phyloP scores from a whole-genome alignment of 2,113 vertebrate species.

The Antechinus flavipes region DNA sequence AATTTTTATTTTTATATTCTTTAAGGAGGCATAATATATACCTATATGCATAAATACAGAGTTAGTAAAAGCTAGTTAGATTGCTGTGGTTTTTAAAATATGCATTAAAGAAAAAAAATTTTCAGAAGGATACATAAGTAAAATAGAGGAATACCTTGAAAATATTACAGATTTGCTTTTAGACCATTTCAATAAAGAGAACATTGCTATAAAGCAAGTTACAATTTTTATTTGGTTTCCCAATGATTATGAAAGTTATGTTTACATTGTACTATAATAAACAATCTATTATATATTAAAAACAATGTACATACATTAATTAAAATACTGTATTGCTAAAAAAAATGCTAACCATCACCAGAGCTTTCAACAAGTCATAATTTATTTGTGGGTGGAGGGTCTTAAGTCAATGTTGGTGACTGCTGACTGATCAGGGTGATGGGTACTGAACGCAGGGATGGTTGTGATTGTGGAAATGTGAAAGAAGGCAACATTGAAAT shows the following conservation, averaged over 20 bases:
- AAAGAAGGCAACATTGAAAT: not conserved
- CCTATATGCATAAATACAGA: not conserved
- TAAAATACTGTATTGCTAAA: not conserved
- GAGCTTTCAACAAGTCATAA: not conserved
- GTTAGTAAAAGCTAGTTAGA: not conserved
- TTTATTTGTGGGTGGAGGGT: not conserved
- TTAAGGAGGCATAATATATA: not conserved
- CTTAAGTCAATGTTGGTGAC: not conserved
- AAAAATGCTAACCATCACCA: not conserved
- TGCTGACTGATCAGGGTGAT: not conserved
- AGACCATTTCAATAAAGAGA: not conserved
- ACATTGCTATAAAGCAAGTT: not conserved
- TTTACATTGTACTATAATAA: not conserved
- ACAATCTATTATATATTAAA: not conserved
- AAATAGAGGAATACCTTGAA: not conserved
- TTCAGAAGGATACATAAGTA: not conserved
- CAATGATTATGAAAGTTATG: not conserved
- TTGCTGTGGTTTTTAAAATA: not conserved
- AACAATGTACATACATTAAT: not conserved
- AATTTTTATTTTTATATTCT: not conserved
- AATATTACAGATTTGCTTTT: not conserved
- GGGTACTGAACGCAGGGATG: not conserved
- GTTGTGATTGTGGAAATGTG: not conserved
- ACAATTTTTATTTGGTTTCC: not conserved
- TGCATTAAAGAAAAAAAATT: not conserved